Conservation (phyloP, 1,140 invertebrate species). For the Andrena cerasifolii region DNA sequence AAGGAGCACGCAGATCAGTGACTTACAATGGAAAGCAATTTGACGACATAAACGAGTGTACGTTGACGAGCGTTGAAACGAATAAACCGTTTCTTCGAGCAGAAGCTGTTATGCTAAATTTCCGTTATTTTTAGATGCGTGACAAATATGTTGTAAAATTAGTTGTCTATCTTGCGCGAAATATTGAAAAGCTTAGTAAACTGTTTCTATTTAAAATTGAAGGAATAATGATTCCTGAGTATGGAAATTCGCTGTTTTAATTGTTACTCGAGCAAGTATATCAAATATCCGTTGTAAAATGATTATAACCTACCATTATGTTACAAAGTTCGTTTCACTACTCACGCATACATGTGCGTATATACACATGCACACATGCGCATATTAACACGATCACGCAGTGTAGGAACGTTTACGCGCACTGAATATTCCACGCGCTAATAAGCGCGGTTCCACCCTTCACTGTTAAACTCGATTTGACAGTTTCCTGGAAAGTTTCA, state of each 20-base stretch:
- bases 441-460: background rate
- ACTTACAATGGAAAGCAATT: background rate
- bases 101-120: background rate
- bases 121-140: conserved; percentile 35
- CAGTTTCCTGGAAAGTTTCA: background rate
- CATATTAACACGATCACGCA: background rate
- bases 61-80: background rate
- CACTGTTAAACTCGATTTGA: background rate
- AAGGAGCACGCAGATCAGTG: background rate
- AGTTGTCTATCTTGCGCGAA: background rate
- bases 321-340: conserved; percentile 34
- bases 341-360: background rate
- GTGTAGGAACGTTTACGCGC: background rate
- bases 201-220: background rate
- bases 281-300: conserved; percentile 15
- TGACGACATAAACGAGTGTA: background rate
- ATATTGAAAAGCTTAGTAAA: background rate
- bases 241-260: background rate
- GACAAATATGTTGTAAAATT: conserved; percentile 26
- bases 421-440: background rate
- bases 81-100: background rate
- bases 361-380: background rate
- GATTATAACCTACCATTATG: conserved; percentile 49
- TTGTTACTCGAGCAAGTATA: background rate
- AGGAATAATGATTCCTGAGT: no score